These are phyloP conservation scores for Eira barbara DNA, from an alignment of 2,113 vertebrate genomes.

Conservation along the genomic window DNA sequence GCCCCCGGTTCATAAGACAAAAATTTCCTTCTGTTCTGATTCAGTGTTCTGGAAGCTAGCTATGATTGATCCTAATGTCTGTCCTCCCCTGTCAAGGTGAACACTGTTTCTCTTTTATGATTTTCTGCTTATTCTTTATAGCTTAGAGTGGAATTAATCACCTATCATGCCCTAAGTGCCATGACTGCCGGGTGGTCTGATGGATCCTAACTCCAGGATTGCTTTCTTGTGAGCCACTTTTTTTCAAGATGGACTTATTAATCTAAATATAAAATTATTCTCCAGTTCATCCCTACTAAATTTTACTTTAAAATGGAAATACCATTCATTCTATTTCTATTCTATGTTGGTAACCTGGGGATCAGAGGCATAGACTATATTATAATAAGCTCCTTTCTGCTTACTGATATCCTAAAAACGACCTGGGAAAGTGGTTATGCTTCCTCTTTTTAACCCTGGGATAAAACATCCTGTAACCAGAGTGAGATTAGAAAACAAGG, in stretches of 20 bases:
- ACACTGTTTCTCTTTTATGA: neutral
- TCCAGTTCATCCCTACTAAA: neutral
- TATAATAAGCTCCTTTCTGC: neutral
- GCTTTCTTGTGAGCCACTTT: neutral
- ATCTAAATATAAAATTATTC: neutral
- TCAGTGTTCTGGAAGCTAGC: neutral
- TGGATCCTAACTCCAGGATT: neutral
- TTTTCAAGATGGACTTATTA: slow-evolving; percentile 9
- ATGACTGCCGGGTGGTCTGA: neutral
- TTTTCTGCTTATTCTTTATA: neutral
- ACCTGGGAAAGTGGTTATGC: neutral
- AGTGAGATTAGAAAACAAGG: neutral
- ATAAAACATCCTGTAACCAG: neutral
- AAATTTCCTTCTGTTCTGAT: neutral
- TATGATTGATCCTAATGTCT: neutral
- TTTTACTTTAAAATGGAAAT: neutral
- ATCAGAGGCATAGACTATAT: neutral
- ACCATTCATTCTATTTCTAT: neutral
- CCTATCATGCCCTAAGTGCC: neutral
- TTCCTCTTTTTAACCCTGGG: neutral
- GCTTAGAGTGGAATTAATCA: neutral
- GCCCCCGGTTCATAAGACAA: neutral
- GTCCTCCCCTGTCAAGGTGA: neutral
- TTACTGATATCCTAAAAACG: neutral
- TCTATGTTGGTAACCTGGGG: neutral